Evolutionary conservation across 2,113 vertebrate genomes (phyloP).

Genomic region (Mormyrus iriodes): DNA sequence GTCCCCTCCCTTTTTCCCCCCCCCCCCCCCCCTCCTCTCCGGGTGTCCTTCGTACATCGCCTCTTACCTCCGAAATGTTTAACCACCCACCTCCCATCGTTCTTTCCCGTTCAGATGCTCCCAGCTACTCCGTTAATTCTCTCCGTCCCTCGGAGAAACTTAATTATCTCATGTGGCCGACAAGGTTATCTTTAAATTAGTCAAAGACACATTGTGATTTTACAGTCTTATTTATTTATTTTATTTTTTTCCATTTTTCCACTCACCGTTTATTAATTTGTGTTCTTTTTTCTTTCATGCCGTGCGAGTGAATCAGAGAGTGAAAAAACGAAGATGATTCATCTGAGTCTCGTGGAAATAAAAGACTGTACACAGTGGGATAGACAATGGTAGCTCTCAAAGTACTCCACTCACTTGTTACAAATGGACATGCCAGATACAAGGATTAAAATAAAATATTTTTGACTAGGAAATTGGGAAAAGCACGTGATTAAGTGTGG

Average conservation of each 20-base stretch:
- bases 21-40: neutral
- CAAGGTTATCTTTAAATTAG: constrained; percentile 52
- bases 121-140: neutral
- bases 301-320: neutral
- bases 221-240: neutral
- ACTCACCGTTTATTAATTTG: constrained; percentile 16
- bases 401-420: neutral
- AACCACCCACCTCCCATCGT: neutral
- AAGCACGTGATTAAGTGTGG: neutral
- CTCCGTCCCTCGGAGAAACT: constrained; percentile 27
- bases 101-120: neutral
- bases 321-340: neutral
- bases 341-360: neutral
- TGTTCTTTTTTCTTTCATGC: neutral
- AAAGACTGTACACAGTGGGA: neutral
- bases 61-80: neutral
- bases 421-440: neutral
- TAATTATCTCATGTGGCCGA: constrained; percentile 42
- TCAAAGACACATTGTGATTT: constrained; percentile 34
- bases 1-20: neutral
- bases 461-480: neutral
- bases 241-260: neutral
- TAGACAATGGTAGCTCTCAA: neutral
- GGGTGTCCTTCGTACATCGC: neutral
- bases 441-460: neutral